Evolutionary conservation across 2,113 vertebrate genomes (phyloP).

Genomic region (Eptatretus burgeri): DNA sequence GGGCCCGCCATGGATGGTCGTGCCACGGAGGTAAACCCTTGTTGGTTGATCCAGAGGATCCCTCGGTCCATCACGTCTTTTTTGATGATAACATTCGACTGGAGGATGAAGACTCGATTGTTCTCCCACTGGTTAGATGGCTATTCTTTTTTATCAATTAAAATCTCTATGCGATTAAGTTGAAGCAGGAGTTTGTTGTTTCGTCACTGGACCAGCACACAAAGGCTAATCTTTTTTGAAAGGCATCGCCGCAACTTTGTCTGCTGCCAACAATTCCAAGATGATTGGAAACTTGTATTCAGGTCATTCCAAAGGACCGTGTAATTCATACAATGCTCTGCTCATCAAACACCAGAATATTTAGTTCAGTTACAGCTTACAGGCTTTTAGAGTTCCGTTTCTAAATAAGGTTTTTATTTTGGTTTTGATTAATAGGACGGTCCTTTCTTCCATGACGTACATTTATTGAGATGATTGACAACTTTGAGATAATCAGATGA

Average conservation of each 20-base stretch:
- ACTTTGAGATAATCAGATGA: too few relatives aligned
- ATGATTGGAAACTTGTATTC: neutral
- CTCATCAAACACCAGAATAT: constrained; percentile 2
- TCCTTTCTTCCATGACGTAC: neutral
- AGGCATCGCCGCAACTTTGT: neutral
- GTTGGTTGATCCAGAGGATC: constrained; percentile 44
- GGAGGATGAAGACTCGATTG: constrained; percentile 30
- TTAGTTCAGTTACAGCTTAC: neutral
- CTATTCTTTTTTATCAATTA: neutral
- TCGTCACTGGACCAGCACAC: neutral
- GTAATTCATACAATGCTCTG: too few relatives aligned
- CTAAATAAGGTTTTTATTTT: too few relatives aligned
- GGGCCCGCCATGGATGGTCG: constrained; percentile 29
- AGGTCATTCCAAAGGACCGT: neutral
- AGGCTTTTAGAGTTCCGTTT: neutral
- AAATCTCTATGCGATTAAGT: neutral
- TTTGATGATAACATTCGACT: constrained; percentile 55
- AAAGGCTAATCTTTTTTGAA: neutral
- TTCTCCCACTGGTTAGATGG: constrained; percentile 29
- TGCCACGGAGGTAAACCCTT: constrained; percentile 40
- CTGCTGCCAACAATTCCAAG: neutral
- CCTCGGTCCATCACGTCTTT: constrained; percentile 37
- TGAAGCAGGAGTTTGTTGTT: neutral
- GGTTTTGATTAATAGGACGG: too few relatives aligned
- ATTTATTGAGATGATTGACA: too few relatives aligned